A percentile compares a stretch with the other conserved stretches of the same genome.
phyloP scores from a whole-genome alignment of 2,888 invertebrate species.

The Poecilobothrus nobilitatus region DNA sequence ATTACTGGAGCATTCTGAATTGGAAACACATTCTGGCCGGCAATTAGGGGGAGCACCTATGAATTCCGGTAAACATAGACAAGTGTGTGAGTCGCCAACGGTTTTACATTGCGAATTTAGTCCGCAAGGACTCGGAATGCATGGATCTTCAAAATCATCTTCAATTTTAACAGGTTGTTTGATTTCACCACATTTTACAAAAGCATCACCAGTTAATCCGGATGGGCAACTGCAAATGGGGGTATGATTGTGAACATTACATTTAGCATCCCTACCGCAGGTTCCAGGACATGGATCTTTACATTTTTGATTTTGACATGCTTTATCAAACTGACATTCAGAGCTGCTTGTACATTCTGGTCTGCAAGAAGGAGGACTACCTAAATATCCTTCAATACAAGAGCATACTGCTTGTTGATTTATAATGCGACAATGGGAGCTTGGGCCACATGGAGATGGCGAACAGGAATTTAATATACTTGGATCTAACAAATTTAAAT shows the following conservation, averaged over 20 bases:
- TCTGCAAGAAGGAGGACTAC: conserved; percentile 71
- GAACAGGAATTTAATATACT: conserved; percentile 51
- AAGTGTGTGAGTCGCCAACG: conserved; percentile 55
- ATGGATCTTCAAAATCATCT: conserved; percentile 45
- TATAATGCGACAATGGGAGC: conserved; percentile 64
- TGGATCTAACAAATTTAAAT: conserved; percentile 23
- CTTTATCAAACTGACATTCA: conserved; percentile 69
- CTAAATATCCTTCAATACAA: conserved; percentile 61
- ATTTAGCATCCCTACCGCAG: conserved; percentile 68
- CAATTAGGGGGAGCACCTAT: conserved; percentile 66
- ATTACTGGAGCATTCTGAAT: conserved; percentile 57
- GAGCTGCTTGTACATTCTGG: conserved; percentile 77
- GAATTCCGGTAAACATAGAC: conserved; percentile 52
- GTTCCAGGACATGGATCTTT: conserved; percentile 73
- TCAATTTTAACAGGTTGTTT: conserved; percentile 23
- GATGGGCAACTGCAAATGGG: conserved; percentile 64
- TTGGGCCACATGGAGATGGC: conserved; percentile 73
- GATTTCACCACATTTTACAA: conserved; percentile 47
- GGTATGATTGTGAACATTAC: conserved; percentile 72
- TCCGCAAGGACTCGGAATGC: conserved; percentile 58
- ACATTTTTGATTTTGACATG: conserved; percentile 75
- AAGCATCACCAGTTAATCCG: conserved; percentile 60
- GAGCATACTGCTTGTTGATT: conserved; percentile 70
- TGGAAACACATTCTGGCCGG: conserved; percentile 69
- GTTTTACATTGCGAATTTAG: conserved; percentile 56